Percentiles rank a stretch among this genome's conserved stretches.
Evolutionary conservation across 2,797 vertebrate genomes (phyloP).

Genomic region (Acipenser oxyrinchus): DNA sequence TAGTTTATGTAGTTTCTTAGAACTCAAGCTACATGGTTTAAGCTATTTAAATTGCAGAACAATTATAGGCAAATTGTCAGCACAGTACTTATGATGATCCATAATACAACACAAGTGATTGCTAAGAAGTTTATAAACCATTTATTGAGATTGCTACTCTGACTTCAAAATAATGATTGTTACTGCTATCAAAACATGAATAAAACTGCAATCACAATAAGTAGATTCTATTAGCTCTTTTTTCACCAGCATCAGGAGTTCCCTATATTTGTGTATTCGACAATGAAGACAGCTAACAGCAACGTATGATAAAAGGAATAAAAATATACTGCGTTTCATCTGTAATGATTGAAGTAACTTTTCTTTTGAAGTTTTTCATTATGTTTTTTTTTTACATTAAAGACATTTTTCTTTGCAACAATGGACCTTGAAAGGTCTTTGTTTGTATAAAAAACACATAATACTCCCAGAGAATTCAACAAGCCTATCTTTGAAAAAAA

Average conservation of each 20-base stretch:
- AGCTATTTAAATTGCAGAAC: too few species aligned
- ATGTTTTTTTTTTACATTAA: constrained; percentile 44
- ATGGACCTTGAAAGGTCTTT: constrained; percentile 16
- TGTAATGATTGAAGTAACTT: background rate
- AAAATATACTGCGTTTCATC: background rate
- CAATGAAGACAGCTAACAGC: constrained; percentile 20
- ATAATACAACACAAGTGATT: background rate
- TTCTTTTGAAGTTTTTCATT: constrained; percentile 28
- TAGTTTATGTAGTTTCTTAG: too few species aligned
- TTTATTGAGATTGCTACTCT: background rate
- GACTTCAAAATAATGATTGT: background rate
- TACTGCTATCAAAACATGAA: background rate
- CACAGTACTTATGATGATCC: too few species aligned
- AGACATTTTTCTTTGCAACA: constrained; percentile 26
- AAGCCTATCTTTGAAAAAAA: background rate
- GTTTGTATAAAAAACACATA: constrained; percentile 15
- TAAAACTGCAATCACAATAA: background rate
- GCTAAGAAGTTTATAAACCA: background rate
- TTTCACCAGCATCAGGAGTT: background rate
- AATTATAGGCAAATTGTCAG: too few species aligned
- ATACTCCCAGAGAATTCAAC: background rate
- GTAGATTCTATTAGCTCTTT: background rate
- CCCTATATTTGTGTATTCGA: background rate
- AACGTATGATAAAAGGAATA: background rate
- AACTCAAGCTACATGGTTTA: too few species aligned